Percentiles rank a stretch among this genome's conserved stretches.
Conservation (phyloP, 1,140 invertebrate species). For the Globodera ellingtonae region DNA sequence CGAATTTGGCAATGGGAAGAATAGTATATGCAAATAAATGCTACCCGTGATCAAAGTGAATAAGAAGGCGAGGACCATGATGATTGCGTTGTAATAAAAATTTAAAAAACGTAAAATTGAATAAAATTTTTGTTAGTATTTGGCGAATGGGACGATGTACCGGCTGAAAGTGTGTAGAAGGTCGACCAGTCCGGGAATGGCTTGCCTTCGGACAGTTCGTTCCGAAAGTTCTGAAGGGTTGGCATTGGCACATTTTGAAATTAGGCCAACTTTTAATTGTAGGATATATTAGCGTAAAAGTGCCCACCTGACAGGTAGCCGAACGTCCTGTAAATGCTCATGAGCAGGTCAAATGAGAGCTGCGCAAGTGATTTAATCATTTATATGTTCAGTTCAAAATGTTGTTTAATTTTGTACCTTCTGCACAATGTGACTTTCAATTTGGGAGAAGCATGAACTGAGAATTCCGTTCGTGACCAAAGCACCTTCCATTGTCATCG, state of each 20-base stretch:
- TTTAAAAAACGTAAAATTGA: background rate
- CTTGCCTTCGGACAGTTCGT: conserved; percentile 30
- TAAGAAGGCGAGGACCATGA: too few relatives aligned
- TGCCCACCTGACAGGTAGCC: conserved; percentile 43
- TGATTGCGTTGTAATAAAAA: too few relatives aligned
- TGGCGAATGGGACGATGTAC: conserved; percentile 55
- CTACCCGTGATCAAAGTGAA: background rate
- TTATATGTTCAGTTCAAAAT: background rate
- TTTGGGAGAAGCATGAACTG: conserved; percentile 89
- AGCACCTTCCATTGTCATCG: conserved; percentile 82
- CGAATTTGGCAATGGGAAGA: too few relatives aligned
- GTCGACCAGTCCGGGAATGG: conserved; percentile 48
- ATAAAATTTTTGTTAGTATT: conserved; percentile 43
- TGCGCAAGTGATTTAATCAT: conserved; percentile 69
- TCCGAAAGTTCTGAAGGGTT: conserved; percentile 31
- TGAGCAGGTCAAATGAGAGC: conserved; percentile 49
- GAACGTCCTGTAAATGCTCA: conserved; percentile 44
- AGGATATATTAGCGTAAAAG: background rate
- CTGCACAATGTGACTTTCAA: conserved; percentile 72
- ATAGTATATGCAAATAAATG: background rate
- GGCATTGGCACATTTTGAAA: background rate
- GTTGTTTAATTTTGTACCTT: background rate
- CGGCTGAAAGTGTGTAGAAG: conserved; percentile 44
- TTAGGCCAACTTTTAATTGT: too few relatives aligned
- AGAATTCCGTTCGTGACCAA: conserved; percentile 85